Conservation (phyloP, 2,888 invertebrate genomes). For the Pollenia amentaria region DNA sequence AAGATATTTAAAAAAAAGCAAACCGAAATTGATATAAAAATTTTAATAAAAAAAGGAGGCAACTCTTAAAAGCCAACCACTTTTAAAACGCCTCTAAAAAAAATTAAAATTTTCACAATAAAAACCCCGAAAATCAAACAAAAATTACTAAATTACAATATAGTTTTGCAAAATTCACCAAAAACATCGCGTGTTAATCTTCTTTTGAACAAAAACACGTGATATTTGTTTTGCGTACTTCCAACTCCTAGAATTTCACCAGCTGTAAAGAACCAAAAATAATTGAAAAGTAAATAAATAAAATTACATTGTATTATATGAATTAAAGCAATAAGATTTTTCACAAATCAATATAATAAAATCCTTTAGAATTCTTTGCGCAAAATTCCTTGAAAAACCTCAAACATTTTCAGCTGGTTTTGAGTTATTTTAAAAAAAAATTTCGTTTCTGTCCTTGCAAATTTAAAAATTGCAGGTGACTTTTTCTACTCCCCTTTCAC, state of each 20-base stretch:
- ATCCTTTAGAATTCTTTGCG: constrained; percentile 9
- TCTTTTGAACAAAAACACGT: constrained; percentile 11
- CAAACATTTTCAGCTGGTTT: constrained; percentile 66
- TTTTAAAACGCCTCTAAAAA: constrained; percentile 62
- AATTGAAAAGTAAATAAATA: constrained; percentile 22
- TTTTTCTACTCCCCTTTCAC: constrained; percentile 38
- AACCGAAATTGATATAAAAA: constrained; percentile 55
- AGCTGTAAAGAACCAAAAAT: constrained; percentile 26
- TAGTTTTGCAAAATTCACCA: background rate
- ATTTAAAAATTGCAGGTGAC: constrained; percentile 63
- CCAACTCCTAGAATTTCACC: background rate
- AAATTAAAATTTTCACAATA: background rate
- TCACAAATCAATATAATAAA: constrained; percentile 50
- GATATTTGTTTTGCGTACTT: background rate
- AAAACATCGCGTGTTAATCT: constrained; percentile 46
- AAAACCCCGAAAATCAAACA: background rate
- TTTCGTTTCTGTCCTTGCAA: constrained; percentile 52
- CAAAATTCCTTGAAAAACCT: constrained; percentile 1
- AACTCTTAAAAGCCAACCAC: constrained; percentile 65
- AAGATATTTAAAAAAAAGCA: constrained; percentile 13
- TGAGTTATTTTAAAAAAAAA: background rate
- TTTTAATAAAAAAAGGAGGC: constrained; percentile 31
- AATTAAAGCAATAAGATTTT: constrained; percentile 45
- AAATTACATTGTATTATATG: constrained; percentile 51
- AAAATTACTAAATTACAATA: background rate